phyloP scores from a whole-genome alignment of 2,797 vertebrate species.

The Thunnus albacares region DNA sequence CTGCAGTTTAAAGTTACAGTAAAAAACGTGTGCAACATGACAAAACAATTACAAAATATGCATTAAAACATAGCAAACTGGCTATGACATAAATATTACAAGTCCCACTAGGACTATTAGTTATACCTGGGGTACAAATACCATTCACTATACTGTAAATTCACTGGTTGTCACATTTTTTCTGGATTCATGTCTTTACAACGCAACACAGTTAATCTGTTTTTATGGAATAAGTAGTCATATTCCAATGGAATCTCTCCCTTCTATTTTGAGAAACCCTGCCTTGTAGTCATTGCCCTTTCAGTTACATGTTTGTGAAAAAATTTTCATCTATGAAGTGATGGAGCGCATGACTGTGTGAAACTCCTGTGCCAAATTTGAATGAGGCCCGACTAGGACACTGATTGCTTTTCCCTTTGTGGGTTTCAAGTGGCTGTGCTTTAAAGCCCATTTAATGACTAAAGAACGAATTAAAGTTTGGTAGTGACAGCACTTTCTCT shows the following conservation, averaged over 20 bases:
- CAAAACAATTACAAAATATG: too few species aligned
- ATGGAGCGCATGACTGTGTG: constrained; percentile 26
- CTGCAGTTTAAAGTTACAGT: not conserved
- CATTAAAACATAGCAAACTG: not conserved
- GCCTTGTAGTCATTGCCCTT: constrained; percentile 19
- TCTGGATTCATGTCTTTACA: not conserved
- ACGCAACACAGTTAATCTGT: not conserved
- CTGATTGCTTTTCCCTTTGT: constrained; percentile 58
- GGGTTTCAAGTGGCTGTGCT: constrained; percentile 45
- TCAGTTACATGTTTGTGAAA: constrained; percentile 12
- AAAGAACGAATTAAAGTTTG: constrained; percentile 64
- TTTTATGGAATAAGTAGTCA: not conserved
- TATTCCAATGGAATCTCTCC: too few species aligned
- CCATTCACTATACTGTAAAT: not conserved
- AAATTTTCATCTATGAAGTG: constrained; percentile 28
- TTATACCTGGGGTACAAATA: not conserved
- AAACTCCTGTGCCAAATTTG: constrained; percentile 33
- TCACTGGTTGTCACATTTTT: not conserved
- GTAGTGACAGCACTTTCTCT: constrained; percentile 40
- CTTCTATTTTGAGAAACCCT: not conserved
- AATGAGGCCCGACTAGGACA: constrained; percentile 33
- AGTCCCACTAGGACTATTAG: too few species aligned
- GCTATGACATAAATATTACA: not conserved
- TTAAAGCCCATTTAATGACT: constrained; percentile 48
- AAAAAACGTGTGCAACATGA: not conserved